Base-by-base conservation (phyloP, 2,888 invertebrate genomes). In the Pyralis farinalis region DNA sequence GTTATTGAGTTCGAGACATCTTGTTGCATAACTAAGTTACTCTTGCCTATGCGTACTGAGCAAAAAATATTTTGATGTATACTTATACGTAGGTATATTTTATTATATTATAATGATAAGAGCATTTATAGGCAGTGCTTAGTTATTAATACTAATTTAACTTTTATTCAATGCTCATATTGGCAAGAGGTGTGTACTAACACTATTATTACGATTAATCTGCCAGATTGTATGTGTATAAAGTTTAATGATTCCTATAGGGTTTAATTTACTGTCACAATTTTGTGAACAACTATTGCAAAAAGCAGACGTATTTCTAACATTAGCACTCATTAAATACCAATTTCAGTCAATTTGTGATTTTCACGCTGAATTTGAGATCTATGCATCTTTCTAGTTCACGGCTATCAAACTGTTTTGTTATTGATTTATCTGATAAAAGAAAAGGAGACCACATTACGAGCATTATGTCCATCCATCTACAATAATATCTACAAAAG, bases 91-190 rank as follows among this genome's bases (percentile, higher is more conserved):
- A 34, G 5, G 10, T 34, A 34, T 22, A 11, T 34, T 34, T 16
- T 16, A 34, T 16, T 16, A 9, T 9, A 31, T 38, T 31, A 30
- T 3, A 3, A 43, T 46, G 40, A 45, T 50, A 54, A 34, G 52
- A 62, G 58, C 53, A 43, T 58, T 53, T 44, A 50, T 63, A 67
- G 80, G 80, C 80, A 80, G 79, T 80, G 78, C 57, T 69, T 59
- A 55, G 64, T 70, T 58, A 53, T 46, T 44, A 42, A 44, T 35
- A 42, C 46, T 47, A 36, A 37, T 46, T 30, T 44, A 46, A 31
- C 22, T 41, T 41, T 36, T 42, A 40, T 31, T 50, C 48, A 50
- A 51, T 55, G 54, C 55, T 53, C 43, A 59, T 58, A 65, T 61
- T 66, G 75, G 75, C 75, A 76, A 75, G 75, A 76, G 58, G 2